phyloP scores from a whole-genome alignment of 2,888 invertebrate species.

The Balanococcus diminutus region DNA sequence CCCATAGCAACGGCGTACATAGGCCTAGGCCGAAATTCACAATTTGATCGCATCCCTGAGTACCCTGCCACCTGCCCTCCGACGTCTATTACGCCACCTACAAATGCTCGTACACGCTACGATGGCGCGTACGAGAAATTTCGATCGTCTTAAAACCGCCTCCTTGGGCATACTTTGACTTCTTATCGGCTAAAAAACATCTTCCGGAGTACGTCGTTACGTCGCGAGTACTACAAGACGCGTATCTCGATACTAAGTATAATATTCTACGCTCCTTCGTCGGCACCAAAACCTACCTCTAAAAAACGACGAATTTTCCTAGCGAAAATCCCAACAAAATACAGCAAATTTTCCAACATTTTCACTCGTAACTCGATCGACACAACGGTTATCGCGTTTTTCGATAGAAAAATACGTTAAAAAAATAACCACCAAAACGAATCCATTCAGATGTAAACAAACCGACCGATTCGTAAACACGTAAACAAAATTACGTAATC shows the following conservation, averaged over 20 bases:
- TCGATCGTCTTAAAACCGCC: background rate
- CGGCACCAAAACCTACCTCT: background rate
- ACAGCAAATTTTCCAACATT: background rate
- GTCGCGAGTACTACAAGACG: background rate
- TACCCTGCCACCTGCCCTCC: background rate
- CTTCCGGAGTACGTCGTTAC: background rate
- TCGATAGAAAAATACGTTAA: too few relatives aligned
- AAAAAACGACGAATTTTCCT: background rate
- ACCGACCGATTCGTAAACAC: background rate
- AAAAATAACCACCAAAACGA: background rate
- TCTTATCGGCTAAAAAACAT: too few relatives aligned
- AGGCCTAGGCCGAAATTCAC: background rate
- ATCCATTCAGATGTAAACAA: background rate
- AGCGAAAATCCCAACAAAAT: background rate
- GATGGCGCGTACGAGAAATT: background rate
- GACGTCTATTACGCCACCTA: background rate
- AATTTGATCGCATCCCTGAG: background rate
- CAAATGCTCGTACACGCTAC: background rate
- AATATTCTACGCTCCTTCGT: background rate
- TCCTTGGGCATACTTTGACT: background rate
- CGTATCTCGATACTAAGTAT: background rate
- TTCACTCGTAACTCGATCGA: background rate
- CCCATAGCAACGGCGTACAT: background rate
- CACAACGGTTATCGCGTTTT: background rate
- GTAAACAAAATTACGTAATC: constrained; percentile 27